phyloP scores from a whole-genome alignment of 1,140 invertebrate species.

The Vanessa atalanta region DNA sequence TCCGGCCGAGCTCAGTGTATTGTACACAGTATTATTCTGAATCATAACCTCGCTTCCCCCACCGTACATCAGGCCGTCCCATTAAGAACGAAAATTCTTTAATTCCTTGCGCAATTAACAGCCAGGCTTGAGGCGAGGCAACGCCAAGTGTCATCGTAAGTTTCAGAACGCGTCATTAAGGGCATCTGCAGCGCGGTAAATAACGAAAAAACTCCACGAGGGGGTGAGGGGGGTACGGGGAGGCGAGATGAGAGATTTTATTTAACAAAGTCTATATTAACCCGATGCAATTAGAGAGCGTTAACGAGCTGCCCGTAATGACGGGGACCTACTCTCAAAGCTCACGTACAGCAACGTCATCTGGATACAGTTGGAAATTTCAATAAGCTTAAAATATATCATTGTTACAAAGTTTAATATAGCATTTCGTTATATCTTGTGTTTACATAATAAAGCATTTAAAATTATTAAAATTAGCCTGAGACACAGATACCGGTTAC shows the following conservation, averaged over 20 bases:
- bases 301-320: conserved; percentile 79
- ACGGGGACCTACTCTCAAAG: conserved; percentile 62
- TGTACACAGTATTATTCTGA: conserved; percentile 21
- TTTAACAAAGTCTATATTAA: conserved; percentile 81
- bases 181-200: conserved; percentile 78
- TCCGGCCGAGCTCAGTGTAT: neutral
- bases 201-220: conserved; percentile 71
- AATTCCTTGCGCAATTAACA: conserved; percentile 77
- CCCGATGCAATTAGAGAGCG: conserved; percentile 79
- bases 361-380: conserved; percentile 30
- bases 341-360: conserved; percentile 40
- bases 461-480: too few relatives aligned
- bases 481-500: too few relatives aligned
- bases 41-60: conserved; percentile 36
- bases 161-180: conserved; percentile 79
- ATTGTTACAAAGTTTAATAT: neutral
- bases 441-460: too few relatives aligned
- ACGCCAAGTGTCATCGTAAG: conserved; percentile 79
- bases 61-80: conserved; percentile 58
- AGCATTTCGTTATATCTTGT: too few relatives aligned
- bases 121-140: conserved; percentile 54
- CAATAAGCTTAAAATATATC: neutral
- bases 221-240: conserved; percentile 43
- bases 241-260: conserved; percentile 75
- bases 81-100: conserved; percentile 77